Evolutionary conservation across 2,113 vertebrate species (phyloP), one percentile per base, ranked within the genome.

Genomic region (Chaetops frenatus): DNA sequence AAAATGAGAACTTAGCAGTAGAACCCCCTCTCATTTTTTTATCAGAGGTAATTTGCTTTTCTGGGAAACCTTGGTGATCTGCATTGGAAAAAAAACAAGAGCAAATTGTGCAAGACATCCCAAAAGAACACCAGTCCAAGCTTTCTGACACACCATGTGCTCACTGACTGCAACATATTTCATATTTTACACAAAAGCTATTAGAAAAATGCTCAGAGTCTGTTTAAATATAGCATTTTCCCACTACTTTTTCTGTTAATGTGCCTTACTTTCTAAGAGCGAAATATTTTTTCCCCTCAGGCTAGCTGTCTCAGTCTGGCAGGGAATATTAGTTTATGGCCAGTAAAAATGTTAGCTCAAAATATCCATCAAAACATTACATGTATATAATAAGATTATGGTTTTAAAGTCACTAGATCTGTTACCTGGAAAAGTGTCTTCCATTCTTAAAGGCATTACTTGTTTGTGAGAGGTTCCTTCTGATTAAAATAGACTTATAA

Each of bases 1-100:
- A 81, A 95, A 90, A 67, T 81, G 71, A 95, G 97, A 96, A 94
- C 66, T 92, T 96, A 91, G 89, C 78, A 92, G 88, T 91, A 94
- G 95, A 95, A 88, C 83, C 21, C 15, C 9, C 6, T 50, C 16
- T 15, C 4, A 7, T 28, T 61, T 90, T 86, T 82, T 86, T 57
- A 84, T 35, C 9, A 61, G 78, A 85, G 22, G 17, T 80, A 80
- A 90, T 91, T 92, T 94, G 38, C 44, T 88, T 94, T 96, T 95
- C 90, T 93, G 79, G 67, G 94, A 96, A 96, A 69, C 66, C 27
- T 36, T 69, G 44, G 24, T 85, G 62, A 85, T 79, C 42, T 77
- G 19, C 77, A 60, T 27, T 91, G 90, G 81, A 17, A 78, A 88
- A 94, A 82, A 86, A 56, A 42, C 70, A 79, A 50, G 44, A 84